Conservation (phyloP, 2,888 invertebrate species). For the Fabriciana adippe region DNA sequence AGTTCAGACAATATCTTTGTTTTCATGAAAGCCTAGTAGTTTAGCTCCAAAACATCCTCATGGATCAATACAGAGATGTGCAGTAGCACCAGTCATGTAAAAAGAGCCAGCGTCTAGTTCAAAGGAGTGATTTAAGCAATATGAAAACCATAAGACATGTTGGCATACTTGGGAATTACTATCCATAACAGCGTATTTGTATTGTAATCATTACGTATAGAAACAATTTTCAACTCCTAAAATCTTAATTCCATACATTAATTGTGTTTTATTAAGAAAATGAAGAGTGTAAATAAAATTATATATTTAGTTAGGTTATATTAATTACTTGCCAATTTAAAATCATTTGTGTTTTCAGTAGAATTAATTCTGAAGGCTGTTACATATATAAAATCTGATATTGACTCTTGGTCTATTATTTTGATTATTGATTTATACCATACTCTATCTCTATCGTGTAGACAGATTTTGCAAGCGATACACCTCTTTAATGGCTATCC, state of each 20-base stretch:
- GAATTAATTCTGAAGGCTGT: too few species aligned
- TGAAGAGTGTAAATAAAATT: too few species aligned
- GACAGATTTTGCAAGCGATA: background rate
- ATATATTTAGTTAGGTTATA: too few species aligned
- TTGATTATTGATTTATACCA: conserved; percentile 11
- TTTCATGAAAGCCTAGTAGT: conserved; percentile 13
- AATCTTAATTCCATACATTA: too few species aligned
- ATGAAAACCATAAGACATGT: background rate
- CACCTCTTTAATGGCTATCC: background rate
- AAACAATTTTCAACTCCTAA: too few species aligned
- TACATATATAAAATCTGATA: too few species aligned
- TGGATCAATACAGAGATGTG: conserved; percentile 19
- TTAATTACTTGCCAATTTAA: too few species aligned
- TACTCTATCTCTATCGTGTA: conserved; percentile 7
- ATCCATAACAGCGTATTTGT: background rate
- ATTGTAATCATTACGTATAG: too few species aligned
- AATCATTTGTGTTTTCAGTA: too few species aligned
- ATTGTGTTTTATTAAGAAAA: too few species aligned
- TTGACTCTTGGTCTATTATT: background rate
- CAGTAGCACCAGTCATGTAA: conserved; percentile 13
- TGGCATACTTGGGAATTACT: background rate
- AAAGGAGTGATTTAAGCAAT: too few species aligned
- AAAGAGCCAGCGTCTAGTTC: background rate
- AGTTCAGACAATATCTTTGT: background rate
- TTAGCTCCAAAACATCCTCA: background rate